These are phyloP conservation scores for Neodiprion virginianus DNA, from an alignment of 1,140 invertebrate species.

Conservation along the genomic window DNA sequence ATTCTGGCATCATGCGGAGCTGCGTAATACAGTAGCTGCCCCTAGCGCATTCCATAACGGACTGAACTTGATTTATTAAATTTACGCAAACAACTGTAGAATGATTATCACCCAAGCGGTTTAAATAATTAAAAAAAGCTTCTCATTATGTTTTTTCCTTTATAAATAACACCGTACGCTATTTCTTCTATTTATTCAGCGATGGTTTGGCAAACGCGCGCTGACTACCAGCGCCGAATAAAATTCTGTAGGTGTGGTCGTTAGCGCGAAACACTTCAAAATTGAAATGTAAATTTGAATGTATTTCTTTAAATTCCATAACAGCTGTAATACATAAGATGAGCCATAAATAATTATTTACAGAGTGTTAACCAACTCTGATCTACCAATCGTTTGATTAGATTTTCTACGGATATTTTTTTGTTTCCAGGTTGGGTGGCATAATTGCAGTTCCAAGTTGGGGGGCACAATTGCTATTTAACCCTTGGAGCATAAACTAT, in stretches of 20 bases:
- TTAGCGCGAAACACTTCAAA: not conserved
- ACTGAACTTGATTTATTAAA: conserved; percentile 46
- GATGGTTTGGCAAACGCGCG: conserved; percentile 54
- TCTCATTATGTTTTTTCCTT: conserved; percentile 31
- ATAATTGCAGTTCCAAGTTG: too few species aligned
- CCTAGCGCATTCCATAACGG: conserved; percentile 59
- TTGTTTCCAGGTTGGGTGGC: too few species aligned
- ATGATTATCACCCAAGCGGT: conserved; percentile 11
- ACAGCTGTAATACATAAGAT: too few species aligned
- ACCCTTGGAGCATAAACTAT: too few species aligned
- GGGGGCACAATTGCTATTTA: too few species aligned
- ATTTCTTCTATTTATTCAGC: conserved; percentile 47
- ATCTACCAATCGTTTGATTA: too few species aligned
- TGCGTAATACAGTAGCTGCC: conserved; percentile 62
- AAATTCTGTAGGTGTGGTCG: conserved; percentile 11
- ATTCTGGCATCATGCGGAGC: conserved; percentile 56
- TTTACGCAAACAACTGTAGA: conserved; percentile 42
- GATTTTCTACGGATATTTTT: too few species aligned
- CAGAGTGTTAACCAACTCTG: too few species aligned
- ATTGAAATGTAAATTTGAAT: not conserved
- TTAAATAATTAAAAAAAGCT: conserved; percentile 41
- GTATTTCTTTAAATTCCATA: too few species aligned
- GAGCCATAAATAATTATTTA: too few species aligned
- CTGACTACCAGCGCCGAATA: conserved; percentile 34
- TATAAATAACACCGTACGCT: conserved; percentile 41